Evolutionary conservation across 2,113 vertebrate genomes (phyloP).

Genomic region (Nothoprocta perdicaria): DNA sequence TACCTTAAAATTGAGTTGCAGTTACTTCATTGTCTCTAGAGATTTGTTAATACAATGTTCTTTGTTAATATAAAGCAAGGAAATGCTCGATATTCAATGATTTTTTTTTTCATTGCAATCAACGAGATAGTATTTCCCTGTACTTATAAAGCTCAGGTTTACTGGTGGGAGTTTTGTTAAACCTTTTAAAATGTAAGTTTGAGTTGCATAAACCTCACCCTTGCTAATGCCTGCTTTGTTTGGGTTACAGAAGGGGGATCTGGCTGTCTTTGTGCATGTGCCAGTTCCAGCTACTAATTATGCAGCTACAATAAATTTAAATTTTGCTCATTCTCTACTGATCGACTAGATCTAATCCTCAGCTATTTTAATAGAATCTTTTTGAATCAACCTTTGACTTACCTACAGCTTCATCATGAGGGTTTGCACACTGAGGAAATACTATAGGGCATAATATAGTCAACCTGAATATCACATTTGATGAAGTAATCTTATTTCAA

Average conservation of each 20-base stretch:
- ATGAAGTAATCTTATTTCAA: neutral
- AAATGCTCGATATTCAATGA: neutral
- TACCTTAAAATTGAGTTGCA: neutral
- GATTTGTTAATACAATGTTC: neutral
- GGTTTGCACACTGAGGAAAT: neutral
- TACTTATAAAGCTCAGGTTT: neutral
- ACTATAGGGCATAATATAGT: neutral
- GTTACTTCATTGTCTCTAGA: neutral
- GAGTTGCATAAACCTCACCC: neutral
- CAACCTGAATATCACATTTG: neutral
- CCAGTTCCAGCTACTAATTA: neutral
- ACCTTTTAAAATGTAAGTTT: neutral
- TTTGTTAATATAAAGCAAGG: conserved; percentile 35
- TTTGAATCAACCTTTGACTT: neutral
- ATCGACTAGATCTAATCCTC: neutral
- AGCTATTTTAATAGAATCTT: neutral
- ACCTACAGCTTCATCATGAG: neutral
- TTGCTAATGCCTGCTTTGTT: neutral
- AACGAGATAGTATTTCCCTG: neutral
- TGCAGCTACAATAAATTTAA: neutral
- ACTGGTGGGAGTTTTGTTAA: conserved; percentile 33
- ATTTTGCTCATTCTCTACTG: neutral
- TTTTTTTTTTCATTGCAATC: neutral
- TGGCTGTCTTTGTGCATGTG: neutral
- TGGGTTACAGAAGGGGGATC: neutral